Evolutionary conservation across 2,797 vertebrate genomes (phyloP), one percentile per base, ranked within the genome.

Genomic region (Otolemur crassicaudatus): DNA sequence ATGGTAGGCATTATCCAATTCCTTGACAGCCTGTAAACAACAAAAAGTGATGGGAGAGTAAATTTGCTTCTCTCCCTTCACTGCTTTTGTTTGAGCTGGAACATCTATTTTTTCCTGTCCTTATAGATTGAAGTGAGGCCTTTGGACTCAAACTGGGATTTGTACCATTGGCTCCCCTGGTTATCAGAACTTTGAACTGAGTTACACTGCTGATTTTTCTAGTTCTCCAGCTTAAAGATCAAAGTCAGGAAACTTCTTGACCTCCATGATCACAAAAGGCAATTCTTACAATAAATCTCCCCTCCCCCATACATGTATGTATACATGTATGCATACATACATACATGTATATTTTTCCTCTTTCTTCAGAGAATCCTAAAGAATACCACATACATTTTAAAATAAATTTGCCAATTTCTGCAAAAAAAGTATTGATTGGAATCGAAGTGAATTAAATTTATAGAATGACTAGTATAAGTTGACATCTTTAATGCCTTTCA

Each of bases 371-470:
- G 22, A 72, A 63, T 27, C 6, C 20, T 79, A 25, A 34, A 14
- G 70, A 63, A 80, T 12, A 82, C 9, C 2, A 43, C 4, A 63
- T 43, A 53, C 34, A 82, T 69, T 88, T 95, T 75, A 87, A 16
- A 91, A 84, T 82, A 25, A 4, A 11, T 67, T 83, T 87, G 1
- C 72, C 20, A 60, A 63, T 3, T 60, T 92, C 13, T 85, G 2
- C 20, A 53, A 69, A 75, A 86, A 79, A 17, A 7, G 46, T 65
- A 81, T 76, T 88, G 14, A 89, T 13, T 77, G 23, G 11, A 65
- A 75, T 63, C 58, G 12, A 96, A 75, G 73, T 87, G 9, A 82
- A 46, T 69, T 86, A 89, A 86, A 34, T 86, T 43, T 69, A 61
- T 49, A 29, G 46, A 94, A 60, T 84, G 61, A 63, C 2, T 61